phyloP scores from a whole-genome alignment of 2,888 invertebrate species.

The Oscheius sp. region DNA sequence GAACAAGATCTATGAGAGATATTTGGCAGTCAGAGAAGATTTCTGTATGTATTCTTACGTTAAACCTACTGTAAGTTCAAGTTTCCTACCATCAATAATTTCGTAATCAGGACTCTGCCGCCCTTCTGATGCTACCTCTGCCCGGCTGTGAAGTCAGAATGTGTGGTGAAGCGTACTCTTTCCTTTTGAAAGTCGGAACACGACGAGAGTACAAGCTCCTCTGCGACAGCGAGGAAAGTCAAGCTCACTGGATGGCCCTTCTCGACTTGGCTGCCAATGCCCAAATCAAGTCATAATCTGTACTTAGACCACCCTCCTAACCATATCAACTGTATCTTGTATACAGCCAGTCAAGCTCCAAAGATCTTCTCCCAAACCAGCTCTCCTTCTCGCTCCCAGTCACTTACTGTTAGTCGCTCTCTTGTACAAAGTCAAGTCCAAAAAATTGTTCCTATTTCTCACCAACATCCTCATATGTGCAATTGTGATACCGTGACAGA shows the following conservation, averaged over 20 bases:
- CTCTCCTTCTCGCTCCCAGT: constrained; percentile 1
- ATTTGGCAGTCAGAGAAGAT: constrained; percentile 68
- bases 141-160: constrained; percentile 68
- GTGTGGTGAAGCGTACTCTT: constrained; percentile 61
- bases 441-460: background rate
- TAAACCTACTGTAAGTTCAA: constrained; percentile 54
- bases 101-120: constrained; percentile 59
- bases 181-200: constrained; percentile 65
- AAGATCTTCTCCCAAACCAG: constrained; percentile 5
- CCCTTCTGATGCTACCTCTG: constrained; percentile 70
- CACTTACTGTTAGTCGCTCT: constrained; percentile 5
- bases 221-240: constrained; percentile 58
- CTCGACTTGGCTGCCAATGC: constrained; percentile 71
- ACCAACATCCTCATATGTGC: constrained; percentile 10
- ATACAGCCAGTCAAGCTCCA: background rate
- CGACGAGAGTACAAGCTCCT: constrained; percentile 65
- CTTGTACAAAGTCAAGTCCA: background rate
- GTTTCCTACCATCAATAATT: background rate
- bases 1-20: constrained; percentile 60
- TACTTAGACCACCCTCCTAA: background rate
- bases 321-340: background rate
- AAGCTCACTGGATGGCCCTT: constrained; percentile 71
- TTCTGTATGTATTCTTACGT: constrained; percentile 72
- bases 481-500: constrained; percentile 18
- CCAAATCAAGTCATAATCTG: constrained; percentile 45